phyloP scores from a whole-genome alignment of 2,888 invertebrate species.

The Zygothrica quintamaculata region DNA sequence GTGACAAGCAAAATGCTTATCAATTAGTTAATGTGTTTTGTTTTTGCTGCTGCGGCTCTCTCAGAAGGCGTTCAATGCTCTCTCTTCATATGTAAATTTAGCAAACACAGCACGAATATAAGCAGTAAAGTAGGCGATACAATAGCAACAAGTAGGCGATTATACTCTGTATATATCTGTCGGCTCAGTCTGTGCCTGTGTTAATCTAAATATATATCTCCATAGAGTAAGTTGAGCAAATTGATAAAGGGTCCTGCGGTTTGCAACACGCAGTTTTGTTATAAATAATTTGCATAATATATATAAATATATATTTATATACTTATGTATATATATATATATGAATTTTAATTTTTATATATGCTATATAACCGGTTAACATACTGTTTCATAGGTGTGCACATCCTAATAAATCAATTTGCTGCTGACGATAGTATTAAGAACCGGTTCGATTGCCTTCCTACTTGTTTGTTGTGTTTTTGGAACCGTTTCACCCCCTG shows the following conservation, averaged over 20 bases:
- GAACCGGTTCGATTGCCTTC: conserved; percentile 38
- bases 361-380: conserved; percentile 33
- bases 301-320: too few relatives aligned
- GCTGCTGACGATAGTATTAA: conserved; percentile 6
- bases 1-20: conserved; percentile 44
- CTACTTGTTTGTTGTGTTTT: conserved; percentile 8
- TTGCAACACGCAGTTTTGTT: too few relatives aligned
- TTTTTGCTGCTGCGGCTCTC: conserved; percentile 10
- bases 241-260: too few relatives aligned
- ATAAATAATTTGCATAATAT: too few relatives aligned
- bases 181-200: conserved; percentile 1
- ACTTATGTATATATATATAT: too few relatives aligned
- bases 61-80: conserved; percentile 4
- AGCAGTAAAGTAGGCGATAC: not conserved
- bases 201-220: not conserved
- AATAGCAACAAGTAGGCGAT: conserved; percentile 36
- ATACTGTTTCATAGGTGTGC: conserved; percentile 14
- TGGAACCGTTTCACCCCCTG: conserved; percentile 40
- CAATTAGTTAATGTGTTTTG: conserved; percentile 14
- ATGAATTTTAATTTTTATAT: too few relatives aligned
- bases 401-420: conserved; percentile 46
- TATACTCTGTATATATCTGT: conserved; percentile 1
- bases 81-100: not conserved
- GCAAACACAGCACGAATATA: conserved; percentile 26
- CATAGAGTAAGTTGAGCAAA: too few relatives aligned